Conservation (phyloP, 2,797 vertebrate genomes). For the Enteromius trimaculatus region DNA sequence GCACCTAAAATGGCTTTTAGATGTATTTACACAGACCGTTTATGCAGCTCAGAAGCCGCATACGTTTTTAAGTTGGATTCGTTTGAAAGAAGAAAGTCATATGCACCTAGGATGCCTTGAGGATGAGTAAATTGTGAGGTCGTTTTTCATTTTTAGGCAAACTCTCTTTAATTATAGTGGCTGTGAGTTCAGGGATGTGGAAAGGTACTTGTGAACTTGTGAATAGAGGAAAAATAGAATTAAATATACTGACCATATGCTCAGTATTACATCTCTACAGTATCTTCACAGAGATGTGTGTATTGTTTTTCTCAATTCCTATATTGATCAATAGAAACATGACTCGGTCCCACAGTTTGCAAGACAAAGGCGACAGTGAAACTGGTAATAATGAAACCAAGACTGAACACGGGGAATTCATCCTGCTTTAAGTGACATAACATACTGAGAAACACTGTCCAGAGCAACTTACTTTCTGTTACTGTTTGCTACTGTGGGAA, state of each 20-base stretch:
- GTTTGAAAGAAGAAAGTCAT: no score
- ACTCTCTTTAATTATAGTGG: no score
- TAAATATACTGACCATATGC: background rate
- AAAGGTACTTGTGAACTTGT: no score
- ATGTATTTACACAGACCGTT: no score
- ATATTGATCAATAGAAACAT: background rate
- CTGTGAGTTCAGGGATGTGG: no score
- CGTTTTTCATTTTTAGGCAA: no score
- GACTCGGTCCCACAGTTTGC: background rate
- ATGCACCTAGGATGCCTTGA: no score
- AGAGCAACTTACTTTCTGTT: background rate
- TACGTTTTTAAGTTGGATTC: no score
- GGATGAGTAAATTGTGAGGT: no score
- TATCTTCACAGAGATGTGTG: background rate
- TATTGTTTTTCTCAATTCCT: background rate
- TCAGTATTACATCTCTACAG: background rate
- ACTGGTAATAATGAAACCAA: background rate
- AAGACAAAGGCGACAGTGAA: background rate
- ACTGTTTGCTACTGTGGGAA: background rate
- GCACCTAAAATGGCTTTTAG: no score
- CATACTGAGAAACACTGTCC: background rate
- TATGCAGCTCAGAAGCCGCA: no score
- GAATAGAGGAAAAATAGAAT: no score
- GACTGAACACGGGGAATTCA: background rate
- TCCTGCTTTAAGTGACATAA: background rate